These are phyloP conservation scores for Gandaritis pyraliata DNA, from an alignment of 2,888 invertebrate species.

Conservation along the genomic window DNA sequence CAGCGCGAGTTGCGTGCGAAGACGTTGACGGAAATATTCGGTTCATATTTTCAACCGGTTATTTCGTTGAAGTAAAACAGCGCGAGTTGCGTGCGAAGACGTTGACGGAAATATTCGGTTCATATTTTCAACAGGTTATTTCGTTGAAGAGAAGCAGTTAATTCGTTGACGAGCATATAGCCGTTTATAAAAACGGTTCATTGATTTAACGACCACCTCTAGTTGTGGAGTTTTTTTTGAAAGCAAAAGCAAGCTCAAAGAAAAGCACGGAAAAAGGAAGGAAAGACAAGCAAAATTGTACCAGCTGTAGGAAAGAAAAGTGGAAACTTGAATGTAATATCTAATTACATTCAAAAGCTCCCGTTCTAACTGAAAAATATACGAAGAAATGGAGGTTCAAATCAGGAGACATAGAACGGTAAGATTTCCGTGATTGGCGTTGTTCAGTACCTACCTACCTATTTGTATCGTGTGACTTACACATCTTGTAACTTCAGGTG, in stretches of 20 bases:
- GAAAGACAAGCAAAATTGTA: no score
- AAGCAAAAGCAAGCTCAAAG: slow-evolving; percentile 3
- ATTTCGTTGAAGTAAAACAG: no score
- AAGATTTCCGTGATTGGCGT: slow-evolving; percentile 41
- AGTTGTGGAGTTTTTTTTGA: slow-evolving; percentile 8
- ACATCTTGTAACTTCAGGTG: slow-evolving; percentile 43
- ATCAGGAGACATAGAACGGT: slow-evolving; percentile 66
- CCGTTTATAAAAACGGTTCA: no score
- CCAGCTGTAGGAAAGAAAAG: slow-evolving; percentile 11
- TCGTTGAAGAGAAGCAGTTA: no score
- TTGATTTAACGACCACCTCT: no score
- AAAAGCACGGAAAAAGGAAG: slow-evolving; percentile 6
- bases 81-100: no score
- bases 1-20: no score
- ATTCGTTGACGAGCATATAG: no score
- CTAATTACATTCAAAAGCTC: slow-evolving; percentile 30
- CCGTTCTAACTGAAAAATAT: slow-evolving; percentile 18
- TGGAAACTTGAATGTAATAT: slow-evolving; percentile 27
- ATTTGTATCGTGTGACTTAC: neutral
- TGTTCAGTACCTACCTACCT: neutral
- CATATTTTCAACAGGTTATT: no score
- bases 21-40: no score
- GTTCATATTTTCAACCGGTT: no score
- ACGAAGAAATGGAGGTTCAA: slow-evolving; percentile 62
- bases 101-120: no score